Evolutionary conservation across 2,113 vertebrate genomes (phyloP).

Genomic region (Corydoras maculifer): DNA sequence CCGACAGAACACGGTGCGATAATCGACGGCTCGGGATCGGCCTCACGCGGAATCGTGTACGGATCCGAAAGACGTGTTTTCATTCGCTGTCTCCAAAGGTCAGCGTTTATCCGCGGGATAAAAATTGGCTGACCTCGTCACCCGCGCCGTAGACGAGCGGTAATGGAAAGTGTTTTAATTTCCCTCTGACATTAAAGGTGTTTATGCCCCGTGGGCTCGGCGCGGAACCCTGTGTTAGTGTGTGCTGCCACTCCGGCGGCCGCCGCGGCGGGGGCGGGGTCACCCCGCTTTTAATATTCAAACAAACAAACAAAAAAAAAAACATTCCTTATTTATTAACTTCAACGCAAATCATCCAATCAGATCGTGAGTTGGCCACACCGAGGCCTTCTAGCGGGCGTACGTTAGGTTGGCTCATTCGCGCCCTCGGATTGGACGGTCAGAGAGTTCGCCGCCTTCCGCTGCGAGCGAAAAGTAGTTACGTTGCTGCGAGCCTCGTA

Average conservation of each 20-base stretch:
- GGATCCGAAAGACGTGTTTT: conserved; percentile 39
- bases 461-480: too few relatives aligned
- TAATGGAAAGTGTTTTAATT: conserved; percentile 92
- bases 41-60: conserved; percentile 19
- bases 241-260: not conserved
- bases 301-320: too few relatives aligned
- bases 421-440: too few relatives aligned
- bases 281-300: too few relatives aligned
- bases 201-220: conserved; percentile 89
- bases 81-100: conserved; percentile 62
- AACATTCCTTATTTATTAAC: too few relatives aligned
- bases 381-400: too few relatives aligned
- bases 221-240: conserved; percentile 58
- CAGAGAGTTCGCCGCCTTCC: too few relatives aligned
- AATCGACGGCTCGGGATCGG: conserved; percentile 33
- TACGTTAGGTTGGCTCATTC: too few relatives aligned
- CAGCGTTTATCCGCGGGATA: conserved; percentile 63
- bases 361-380: too few relatives aligned
- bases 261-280: too few relatives aligned
- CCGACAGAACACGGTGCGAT: not conserved
- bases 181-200: conserved; percentile 95
- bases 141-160: conserved; percentile 73
- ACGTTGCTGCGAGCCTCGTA: too few relatives aligned
- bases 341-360: too few relatives aligned
- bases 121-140: conserved; percentile 71